Evolutionary conservation across 2,113 vertebrate genomes (phyloP).

Genomic region (Ptilorrhoa leucosticta): DNA sequence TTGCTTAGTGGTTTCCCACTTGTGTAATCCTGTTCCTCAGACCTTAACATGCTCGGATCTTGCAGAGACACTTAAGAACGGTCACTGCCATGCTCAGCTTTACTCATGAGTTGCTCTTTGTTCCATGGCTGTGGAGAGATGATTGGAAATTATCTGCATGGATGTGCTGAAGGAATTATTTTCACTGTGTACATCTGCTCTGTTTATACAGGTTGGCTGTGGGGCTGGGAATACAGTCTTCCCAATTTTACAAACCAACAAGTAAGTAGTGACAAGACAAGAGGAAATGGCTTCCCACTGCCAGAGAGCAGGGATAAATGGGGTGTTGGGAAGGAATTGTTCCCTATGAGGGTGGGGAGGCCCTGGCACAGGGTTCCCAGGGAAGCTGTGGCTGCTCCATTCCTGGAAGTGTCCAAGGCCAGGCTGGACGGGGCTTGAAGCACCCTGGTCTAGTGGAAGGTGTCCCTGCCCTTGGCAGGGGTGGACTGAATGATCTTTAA

Average conservation of each 20-base stretch:
- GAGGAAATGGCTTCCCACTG: neutral
- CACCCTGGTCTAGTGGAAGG: neutral
- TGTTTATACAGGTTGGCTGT: slow-evolving; percentile 88
- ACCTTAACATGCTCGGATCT: neutral
- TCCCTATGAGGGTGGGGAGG: neutral
- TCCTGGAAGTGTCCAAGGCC: neutral
- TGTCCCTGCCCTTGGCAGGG: neutral
- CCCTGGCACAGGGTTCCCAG: neutral
- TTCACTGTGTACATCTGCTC: neutral
- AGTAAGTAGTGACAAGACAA: slow-evolving; percentile 77
- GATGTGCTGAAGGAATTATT: neutral
- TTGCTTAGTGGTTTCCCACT: neutral
- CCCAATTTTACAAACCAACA: slow-evolving; percentile 96
- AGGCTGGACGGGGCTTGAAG: neutral
- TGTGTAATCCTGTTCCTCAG: neutral
- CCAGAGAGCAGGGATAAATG: neutral
- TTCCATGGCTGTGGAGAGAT: neutral
- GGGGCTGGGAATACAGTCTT: slow-evolving; percentile 97
- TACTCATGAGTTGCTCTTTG: neutral
- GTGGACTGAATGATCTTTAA: neutral
- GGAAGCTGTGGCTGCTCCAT: neutral
- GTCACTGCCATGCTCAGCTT: neutral
- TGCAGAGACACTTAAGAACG: neutral
- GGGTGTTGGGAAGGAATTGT: neutral
- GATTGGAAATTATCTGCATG: neutral